Percentiles rank a stretch among this genome's conserved stretches.
Evolutionary conservation across 2,797 vertebrate genomes (phyloP).

Genomic region (Gymnopithys bicolor): DNA sequence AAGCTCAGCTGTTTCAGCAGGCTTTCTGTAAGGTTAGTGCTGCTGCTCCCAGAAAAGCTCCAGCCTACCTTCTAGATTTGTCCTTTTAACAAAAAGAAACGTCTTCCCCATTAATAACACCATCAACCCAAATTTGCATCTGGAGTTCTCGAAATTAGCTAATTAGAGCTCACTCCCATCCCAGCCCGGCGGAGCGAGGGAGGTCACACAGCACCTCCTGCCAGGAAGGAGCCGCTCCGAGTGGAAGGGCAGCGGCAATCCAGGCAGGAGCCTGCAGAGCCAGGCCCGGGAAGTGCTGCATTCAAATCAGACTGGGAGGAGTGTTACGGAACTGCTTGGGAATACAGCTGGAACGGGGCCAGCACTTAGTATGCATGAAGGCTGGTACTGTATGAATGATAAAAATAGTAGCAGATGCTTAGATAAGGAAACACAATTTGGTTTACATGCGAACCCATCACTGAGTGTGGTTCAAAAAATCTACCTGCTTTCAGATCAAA

Average conservation of each 20-base stretch:
- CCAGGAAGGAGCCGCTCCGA: neutral
- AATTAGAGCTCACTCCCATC: neutral
- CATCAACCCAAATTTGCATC: neutral
- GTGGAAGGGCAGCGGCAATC: neutral
- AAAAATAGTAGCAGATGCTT: slow-evolving; percentile 50
- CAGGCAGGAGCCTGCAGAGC: neutral
- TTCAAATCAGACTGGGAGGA: slow-evolving; percentile 13
- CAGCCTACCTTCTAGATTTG: neutral
- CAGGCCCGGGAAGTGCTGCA: neutral
- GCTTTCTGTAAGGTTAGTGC: neutral
- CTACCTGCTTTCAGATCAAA: neutral
- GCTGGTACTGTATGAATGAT: slow-evolving; percentile 14
- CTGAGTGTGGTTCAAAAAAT: neutral
- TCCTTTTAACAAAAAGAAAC: neutral
- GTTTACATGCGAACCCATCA: neutral
- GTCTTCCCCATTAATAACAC: neutral
- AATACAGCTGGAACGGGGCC: slow-evolving; percentile 6
- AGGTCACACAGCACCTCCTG: neutral
- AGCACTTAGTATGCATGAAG: slow-evolving; percentile 20
- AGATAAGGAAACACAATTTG: slow-evolving; percentile 11
- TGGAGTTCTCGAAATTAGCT: neutral
- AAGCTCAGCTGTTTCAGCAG: neutral
- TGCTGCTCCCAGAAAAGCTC: neutral
- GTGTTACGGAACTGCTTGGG: neutral
- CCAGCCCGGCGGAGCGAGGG: neutral